phyloP scores from a whole-genome alignment of 2,797 vertebrate species.

The Sebastes variabilis region DNA sequence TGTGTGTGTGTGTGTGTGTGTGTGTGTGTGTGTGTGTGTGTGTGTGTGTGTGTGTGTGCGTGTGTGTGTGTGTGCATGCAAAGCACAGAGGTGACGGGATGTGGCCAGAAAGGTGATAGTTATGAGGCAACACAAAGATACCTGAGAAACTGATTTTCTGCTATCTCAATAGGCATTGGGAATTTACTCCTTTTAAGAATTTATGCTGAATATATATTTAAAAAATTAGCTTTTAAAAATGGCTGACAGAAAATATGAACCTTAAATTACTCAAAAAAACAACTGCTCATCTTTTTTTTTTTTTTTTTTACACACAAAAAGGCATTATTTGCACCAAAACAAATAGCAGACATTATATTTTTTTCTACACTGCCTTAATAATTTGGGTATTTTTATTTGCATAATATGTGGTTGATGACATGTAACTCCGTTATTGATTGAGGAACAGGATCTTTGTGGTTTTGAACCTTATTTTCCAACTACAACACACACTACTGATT shows the following conservation, averaged over 20 bases:
- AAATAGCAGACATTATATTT: not conserved
- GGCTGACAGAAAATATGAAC: not conserved
- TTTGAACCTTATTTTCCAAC: conserved; percentile 40
- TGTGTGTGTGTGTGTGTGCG: not conserved
- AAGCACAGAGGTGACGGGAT: conserved; percentile 50
- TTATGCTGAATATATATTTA: not conserved
- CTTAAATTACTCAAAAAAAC: not conserved
- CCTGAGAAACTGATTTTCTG: conserved; percentile 24
- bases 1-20: not conserved
- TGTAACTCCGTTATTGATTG: conserved; percentile 42
- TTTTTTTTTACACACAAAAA: not conserved
- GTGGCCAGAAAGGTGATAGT: conserved; percentile 52
- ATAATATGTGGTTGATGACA: conserved; percentile 2
- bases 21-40: not conserved
- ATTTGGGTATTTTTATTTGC: not conserved
- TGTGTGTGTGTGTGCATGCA: conserved; percentile 18
- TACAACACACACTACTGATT: conserved; percentile 17
- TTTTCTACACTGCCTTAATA: not conserved
- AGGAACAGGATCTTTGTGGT: conserved; percentile 75
- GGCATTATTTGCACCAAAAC: not conserved
- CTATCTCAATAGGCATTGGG: not conserved
- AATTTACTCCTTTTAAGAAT: not conserved
- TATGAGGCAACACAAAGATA: conserved; percentile 35
- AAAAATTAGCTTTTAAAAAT: not conserved
- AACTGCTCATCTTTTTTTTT: not conserved